Evolutionary conservation across 1,140 invertebrate species (phyloP), one percentile per base, ranked within the genome.

Genomic region (Dendroctonus ponderosae): DNA sequence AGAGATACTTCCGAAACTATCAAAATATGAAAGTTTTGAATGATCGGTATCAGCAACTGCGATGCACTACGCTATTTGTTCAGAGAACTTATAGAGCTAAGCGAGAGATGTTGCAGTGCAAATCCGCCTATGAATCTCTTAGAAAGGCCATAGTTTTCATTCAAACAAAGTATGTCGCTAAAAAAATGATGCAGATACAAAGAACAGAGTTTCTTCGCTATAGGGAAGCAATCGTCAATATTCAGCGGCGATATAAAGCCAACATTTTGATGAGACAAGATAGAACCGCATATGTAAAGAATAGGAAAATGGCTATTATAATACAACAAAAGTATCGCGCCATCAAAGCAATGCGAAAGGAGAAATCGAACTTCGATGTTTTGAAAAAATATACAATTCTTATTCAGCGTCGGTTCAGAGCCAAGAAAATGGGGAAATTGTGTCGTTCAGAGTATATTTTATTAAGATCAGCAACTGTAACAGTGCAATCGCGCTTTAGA

Each of bases 41-140:
- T 68, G 26, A 26, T 7, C 40, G 67, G 6, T 81, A 76, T 68
- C 37, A 70, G 11, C 48, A 8, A 41, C 62, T 82, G 15, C 75
- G 63, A 73, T 63, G 59, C n/a, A 69, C 75, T 5, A 66, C 73
- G 11, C 71, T 79, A 44, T 71, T 66, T n/a, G 66, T 83, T 53
- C 79, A 80, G 51, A 67, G 69, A n/a, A 73, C 74, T 42, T 82
- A 73, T 61, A 76, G 80, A 62, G 76, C 78, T 52, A 74, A 71
- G 7, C 67, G 61, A 66, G 26, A 75, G 0, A 12, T 78, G 77
- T 69, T 71, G 62, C 62, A 12, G 64, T 46, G 67, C 76, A 43
- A 59, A 26, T n/a, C 7, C 6, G 11, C 6, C 7, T 62, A 38
- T 50, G 44, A 59, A 15, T 6, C 42, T 5, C 9, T 49, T 44